Conservation (phyloP, 2,888 invertebrate genomes). For the Seira sanloemensis region DNA sequence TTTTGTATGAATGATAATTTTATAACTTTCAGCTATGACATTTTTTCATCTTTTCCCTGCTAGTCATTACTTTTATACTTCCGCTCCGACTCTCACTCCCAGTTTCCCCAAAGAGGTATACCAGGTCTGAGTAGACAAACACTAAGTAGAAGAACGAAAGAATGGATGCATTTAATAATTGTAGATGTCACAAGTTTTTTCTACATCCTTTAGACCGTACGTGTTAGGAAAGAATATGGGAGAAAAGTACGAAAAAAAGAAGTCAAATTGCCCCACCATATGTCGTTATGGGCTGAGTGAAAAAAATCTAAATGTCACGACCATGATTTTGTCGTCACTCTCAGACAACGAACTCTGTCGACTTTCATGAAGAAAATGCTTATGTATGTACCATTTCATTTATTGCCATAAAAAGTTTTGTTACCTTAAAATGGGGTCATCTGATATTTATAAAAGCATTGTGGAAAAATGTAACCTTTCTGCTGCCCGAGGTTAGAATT, state of each 20-base stretch:
- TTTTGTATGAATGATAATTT: slow-evolving; percentile 43
- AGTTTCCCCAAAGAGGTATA: slow-evolving; percentile 34
- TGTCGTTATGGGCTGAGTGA: background rate
- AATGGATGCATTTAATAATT: slow-evolving; percentile 57
- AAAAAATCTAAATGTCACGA: background rate
- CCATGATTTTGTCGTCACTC: too few species aligned
- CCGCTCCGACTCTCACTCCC: slow-evolving; percentile 21
- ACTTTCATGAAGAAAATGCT: too few species aligned
- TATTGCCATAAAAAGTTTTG: too few species aligned
- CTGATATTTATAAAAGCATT: too few species aligned
- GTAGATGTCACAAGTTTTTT: slow-evolving; percentile 50
- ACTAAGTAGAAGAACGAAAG: too few species aligned
- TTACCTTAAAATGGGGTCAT: too few species aligned
- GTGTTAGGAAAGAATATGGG: background rate
- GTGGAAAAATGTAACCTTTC: too few species aligned
- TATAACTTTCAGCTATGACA: slow-evolving; percentile 61
- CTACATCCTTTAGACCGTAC: background rate
- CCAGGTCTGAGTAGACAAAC: background rate
- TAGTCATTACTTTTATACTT: background rate
- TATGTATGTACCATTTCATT: too few species aligned
- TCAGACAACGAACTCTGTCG: too few species aligned
- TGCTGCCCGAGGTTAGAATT: too few species aligned
- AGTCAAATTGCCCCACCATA: background rate
- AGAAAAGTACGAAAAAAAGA: background rate
- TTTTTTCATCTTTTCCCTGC: slow-evolving; percentile 37